These are phyloP conservation scores for Elegia similella DNA, from an alignment of 2,888 invertebrate genomes.

Conservation along the genomic window DNA sequence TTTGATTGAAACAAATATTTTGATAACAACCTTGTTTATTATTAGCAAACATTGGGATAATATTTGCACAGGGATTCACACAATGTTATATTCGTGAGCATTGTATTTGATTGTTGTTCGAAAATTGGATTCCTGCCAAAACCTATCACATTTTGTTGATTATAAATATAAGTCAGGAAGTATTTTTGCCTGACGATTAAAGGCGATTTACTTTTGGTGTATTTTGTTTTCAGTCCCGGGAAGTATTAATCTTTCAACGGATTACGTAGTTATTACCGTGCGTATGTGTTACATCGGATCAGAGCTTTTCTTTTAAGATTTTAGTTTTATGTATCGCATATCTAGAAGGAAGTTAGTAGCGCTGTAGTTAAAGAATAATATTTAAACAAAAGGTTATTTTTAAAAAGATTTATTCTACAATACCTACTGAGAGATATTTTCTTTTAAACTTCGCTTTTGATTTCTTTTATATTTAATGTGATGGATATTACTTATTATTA, in stretches of 20 bases:
- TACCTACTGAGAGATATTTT: too few species aligned
- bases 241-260: slow-evolving; percentile 6
- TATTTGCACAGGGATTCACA: too few species aligned
- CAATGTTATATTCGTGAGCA: neutral
- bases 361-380: too few species aligned
- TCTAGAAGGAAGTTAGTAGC: too few species aligned
- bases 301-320: neutral
- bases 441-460: too few species aligned
- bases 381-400: too few species aligned
- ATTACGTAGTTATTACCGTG: neutral
- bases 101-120: neutral
- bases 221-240: slow-evolving; percentile 8
- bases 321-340: neutral
- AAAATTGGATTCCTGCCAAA: neutral
- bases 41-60: too few species aligned
- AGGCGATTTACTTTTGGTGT: neutral
- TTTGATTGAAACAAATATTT: too few species aligned
- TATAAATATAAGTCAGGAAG: neutral
- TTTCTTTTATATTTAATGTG: too few species aligned
- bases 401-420: too few species aligned
- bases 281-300: neutral
- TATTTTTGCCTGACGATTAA: slow-evolving; percentile 9
- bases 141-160: neutral
- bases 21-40: too few species aligned
- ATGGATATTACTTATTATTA: too few species aligned